Evolutionary conservation across 1,140 invertebrate species (phyloP), one percentile per base, ranked within the genome.

Genomic region (Teleopsis dalmanni): DNA sequence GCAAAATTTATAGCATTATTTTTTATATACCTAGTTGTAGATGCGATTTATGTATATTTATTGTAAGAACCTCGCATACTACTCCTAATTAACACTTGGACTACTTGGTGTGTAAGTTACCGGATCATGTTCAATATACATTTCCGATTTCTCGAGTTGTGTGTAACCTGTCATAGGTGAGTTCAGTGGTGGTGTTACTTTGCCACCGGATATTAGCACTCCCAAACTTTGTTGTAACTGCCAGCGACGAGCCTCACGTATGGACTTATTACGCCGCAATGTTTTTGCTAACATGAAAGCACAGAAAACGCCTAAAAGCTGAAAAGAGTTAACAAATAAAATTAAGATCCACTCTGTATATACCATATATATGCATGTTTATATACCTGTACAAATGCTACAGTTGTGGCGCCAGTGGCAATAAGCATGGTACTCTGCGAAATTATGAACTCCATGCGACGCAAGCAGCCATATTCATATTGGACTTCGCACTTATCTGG

Each of bases 231-330:
- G 75, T 36, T 78, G 73, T n/a, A 79, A 62, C 70, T 86, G 80
- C 78, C 81, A 84, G 26, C 78, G 77, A 35, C 81, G 77, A 40
- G 79, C 77, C 55, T 82, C 81, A 34, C 81, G 77, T 53, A 85
- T 80, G 2, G 78, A 81, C 60, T 88, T 88, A 52, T 90, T 83
- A 56, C 82, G 82, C 51, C 87, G 81, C 57, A 95, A 84, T 0
- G 86, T 81, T 57, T 81, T 82, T 37, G 85, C 89, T 62, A 95
- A 70, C 71, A 87, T 87, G 65, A 86, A 86, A 4, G 90, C 86
- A 59, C 91, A 92, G 47, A 90, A 77, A 16, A 93, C 84, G 42
- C 90, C 91, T 55, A 91, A 77, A 33, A 92, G 65, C 86, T 93
- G 75, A 36, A 80, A 78, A 52, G 50, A 19, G 18, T n/a, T n/a